Conservation (phyloP, 2,113 vertebrate species). For the Siniperca knerii region DNA sequence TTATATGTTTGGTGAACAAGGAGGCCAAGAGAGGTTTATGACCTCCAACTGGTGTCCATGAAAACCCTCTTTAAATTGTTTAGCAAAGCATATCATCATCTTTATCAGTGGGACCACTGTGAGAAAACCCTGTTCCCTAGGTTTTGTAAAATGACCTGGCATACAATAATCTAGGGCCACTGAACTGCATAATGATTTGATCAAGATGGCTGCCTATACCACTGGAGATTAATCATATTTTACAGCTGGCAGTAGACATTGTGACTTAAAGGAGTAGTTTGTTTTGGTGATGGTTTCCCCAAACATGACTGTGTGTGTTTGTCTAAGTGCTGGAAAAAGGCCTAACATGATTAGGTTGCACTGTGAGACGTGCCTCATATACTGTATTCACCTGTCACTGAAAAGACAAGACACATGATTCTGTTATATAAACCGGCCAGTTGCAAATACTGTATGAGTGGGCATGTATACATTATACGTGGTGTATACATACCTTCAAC, state of each 20-base stretch:
- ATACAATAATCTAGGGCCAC: not conserved
- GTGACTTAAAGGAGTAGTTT: not conserved
- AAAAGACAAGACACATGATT: no score
- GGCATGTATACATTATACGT: no score
- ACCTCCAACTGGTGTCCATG: not conserved
- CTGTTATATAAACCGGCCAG: no score
- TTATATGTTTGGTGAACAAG: not conserved
- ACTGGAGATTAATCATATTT: slow-evolving; percentile 2
- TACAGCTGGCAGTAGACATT: not conserved
- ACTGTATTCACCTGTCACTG: no score
- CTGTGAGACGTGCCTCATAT: no score
- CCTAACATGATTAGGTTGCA: no score
- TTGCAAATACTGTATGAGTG: no score
- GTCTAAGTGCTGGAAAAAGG: no score
- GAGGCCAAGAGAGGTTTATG: not conserved
- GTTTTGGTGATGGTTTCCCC: not conserved
- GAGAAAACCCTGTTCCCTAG: not conserved
- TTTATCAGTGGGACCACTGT: not conserved
- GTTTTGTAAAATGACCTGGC: not conserved
- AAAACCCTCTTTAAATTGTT: not conserved
- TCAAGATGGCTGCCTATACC: not conserved
- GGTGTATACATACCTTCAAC: no score
- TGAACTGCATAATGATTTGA: not conserved
- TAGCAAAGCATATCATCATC: not conserved
- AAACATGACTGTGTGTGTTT: no score